Evolutionary conservation across 1,140 invertebrate species (phyloP).

Genomic region (Pogonomyrmex barbatus): DNA sequence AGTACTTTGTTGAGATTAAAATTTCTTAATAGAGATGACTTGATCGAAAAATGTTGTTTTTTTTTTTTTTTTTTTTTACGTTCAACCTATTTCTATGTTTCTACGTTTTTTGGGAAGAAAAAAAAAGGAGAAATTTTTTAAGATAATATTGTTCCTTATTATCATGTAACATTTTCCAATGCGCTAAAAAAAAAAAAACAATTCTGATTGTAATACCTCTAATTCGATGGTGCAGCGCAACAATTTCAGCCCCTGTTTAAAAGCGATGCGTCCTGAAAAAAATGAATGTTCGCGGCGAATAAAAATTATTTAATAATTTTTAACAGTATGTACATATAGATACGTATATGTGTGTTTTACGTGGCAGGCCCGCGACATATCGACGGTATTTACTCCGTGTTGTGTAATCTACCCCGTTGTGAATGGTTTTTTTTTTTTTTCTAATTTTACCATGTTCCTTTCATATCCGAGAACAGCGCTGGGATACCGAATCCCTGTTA

Average conservation of each 20-base stretch:
- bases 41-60: not conserved
- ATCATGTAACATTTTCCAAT: not conserved
- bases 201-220: conserved; percentile 5
- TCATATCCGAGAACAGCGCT: conserved; percentile 58
- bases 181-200: not conserved
- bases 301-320: conserved; percentile 58
- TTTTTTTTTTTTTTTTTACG: not conserved
- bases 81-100: not conserved
- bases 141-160: not conserved
- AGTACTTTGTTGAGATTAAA: not conserved
- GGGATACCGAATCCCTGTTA: conserved; percentile 61
- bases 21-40: not conserved
- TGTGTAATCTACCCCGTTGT: conserved; percentile 62
- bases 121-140: not conserved
- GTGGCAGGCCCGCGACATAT: conserved; percentile 39
- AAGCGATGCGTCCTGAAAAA: conserved; percentile 1
- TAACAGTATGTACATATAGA: conserved; percentile 1
- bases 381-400: conserved; percentile 49
- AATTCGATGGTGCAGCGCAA: not conserved
- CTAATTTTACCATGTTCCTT: conserved; percentile 54
- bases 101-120: not conserved
- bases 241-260: not conserved
- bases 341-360: conserved; percentile 13
- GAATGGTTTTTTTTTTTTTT: conserved; percentile 47
- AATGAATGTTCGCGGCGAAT: conserved; percentile 29